Evolutionary conservation across 2,113 vertebrate species (phyloP), one percentile per base, ranked within the genome.

Genomic region (Epinephelus lanceolatus): DNA sequence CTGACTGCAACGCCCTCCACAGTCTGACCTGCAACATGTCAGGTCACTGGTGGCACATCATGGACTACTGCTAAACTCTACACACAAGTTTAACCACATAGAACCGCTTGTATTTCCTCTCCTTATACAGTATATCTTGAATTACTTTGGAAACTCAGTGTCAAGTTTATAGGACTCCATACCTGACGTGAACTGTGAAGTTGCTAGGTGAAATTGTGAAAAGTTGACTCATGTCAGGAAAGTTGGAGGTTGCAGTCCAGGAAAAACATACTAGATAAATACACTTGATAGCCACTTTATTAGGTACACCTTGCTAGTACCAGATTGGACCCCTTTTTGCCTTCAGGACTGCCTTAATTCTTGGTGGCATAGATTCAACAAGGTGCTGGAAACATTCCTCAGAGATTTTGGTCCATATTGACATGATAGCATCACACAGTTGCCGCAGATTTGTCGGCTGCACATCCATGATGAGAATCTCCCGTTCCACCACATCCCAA

Each of bases 1-100:
- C 27, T 53, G 79, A 17, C 84, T 81, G 78, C 83, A 91, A 88
- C 83, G 89, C 88, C 91, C 87, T 55, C 93, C 53, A 63, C 63
- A 65, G 91, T 67, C 66, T 52, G 61, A 80, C 23, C 53, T 11
- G 63, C 33, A 1, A 6, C 42, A 23, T 13, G 3, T 30, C 83
- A 27, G 57, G 47, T 79, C 84, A 83, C 7, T 59, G 67, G 18
- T 69, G 33, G 11, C 1, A 3, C 11, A n/a, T 10, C 5, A 21
- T 5, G 42, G 57, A 14, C 6, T 51, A 33, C 1, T 49, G 42
- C 56, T 60, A 8, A 49, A 21, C n/a, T 52, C 49, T 2, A 5
- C 17, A 7, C 19, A 47, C 40, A 52, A 6, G 12, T 53, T 40
- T 23, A 40, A 40, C 19, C 21, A 3, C 21, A 30, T 6, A 19